Base-by-base conservation (phyloP, 2,888 invertebrate species). In the Protonemura montana region DNA sequence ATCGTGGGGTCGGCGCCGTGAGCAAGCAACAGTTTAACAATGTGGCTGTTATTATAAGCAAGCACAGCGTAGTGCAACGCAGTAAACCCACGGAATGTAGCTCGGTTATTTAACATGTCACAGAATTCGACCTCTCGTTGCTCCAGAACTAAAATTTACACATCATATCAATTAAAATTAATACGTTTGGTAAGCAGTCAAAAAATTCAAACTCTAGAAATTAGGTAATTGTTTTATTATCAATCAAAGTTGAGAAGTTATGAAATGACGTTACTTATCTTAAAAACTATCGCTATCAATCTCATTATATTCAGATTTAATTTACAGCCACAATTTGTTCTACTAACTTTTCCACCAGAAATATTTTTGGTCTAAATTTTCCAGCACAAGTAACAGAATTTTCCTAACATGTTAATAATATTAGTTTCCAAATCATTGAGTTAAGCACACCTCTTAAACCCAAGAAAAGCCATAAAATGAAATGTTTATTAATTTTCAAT, bases 21-120 rank as follows among this genome's bases (percentile, higher is more conserved):
- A 87, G 95, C 94, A 16, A 98, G 91, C 85, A 98, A 92, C 76
- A 94, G 91, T 89, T 93, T 92, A 6, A 96, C 94, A 76, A 94
- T 93, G 28, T 93, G 92, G 1, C 92, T 89, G 88, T 95, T 94
- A 91, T 95, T 94, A 91, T 97, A 95, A 0, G 94, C 93, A 81
- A 98, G 92, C 85, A 95, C 96, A 13, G 98, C 97, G 92, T 98
- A 98, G 91, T 98, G 98, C 88, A 98, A 92, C 84, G 97, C 95
- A 86, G 98, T 97, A 92, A 97, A 97, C 42, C 97, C 97, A 88
- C 94, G 93, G 91, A 97, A 98, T 10, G 95, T 95, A 0, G 96
- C 96, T 89, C 94, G 93, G 89, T 93, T 94, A 90, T 95, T 95
- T 90, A 95, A 93, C 80, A 93, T 91, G 89, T 94, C 93, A 89